Conservation (phyloP, 35 echinoderm and acorn worm genomes). For the Lytechinus pictus region DNA sequence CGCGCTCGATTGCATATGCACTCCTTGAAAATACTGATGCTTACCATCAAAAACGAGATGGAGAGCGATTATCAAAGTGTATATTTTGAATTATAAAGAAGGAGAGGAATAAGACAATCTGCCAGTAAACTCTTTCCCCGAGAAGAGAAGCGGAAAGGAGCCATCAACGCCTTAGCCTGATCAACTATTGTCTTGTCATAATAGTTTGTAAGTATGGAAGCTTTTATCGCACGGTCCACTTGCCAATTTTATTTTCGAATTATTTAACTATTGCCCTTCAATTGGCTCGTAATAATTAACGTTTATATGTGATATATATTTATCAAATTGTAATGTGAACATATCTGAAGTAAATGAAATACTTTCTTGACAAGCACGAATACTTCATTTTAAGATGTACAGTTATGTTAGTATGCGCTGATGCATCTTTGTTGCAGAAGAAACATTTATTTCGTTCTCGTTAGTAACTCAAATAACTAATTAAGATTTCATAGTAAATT, state of each 20-base stretch:
- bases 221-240: neutral
- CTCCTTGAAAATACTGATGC: neutral
- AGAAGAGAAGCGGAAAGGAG: neutral
- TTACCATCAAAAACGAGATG: neutral
- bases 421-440: too few species aligned
- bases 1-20: neutral
- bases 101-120: neutral
- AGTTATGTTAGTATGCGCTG: too few species aligned
- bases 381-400: too few species aligned
- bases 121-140: neutral
- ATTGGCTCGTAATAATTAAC: too few species aligned
- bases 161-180: neutral
- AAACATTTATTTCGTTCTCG: too few species aligned
- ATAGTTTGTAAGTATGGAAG: neutral
- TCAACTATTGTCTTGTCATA: neutral
- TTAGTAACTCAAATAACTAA: too few species aligned
- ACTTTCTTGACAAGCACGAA: too few species aligned
- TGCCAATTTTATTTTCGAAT: neutral
- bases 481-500: too few species aligned
- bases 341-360: too few species aligned
- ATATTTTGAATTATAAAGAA: neutral
- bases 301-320: too few species aligned
- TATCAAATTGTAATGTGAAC: too few species aligned
- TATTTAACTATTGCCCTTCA: too few species aligned
- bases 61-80: neutral